Evolutionary conservation across 2,888 invertebrate genomes (phyloP).

Genomic region (Leptinotarsa juncta): DNA sequence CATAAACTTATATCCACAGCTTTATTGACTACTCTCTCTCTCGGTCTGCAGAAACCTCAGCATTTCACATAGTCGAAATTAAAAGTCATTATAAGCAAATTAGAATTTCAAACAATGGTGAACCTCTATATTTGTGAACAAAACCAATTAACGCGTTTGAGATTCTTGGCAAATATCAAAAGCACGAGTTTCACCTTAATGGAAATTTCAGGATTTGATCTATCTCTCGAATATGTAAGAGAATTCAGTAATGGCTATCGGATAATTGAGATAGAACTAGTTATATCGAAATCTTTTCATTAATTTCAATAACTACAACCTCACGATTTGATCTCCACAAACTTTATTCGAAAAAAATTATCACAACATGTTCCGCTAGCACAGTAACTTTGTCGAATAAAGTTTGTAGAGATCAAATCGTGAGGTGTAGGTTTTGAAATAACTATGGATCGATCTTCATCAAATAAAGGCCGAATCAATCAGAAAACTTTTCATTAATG

Average conservation of each 20-base stretch:
- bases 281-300: too few relatives aligned
- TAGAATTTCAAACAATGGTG: not conserved
- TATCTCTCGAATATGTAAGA: not conserved
- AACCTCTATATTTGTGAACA: constrained; percentile 3
- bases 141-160: constrained; percentile 4
- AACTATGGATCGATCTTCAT: too few relatives aligned
- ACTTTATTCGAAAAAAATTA: too few relatives aligned
- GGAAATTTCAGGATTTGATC: not conserved
- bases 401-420: too few relatives aligned
- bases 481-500: too few relatives aligned
- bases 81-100: not conserved
- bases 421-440: too few relatives aligned
- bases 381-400: too few relatives aligned
- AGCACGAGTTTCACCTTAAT: not conserved
- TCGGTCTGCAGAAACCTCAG: not conserved
- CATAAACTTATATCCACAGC: not conserved
- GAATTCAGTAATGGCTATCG: not conserved
- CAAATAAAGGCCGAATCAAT: too few relatives aligned
- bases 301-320: too few relatives aligned
- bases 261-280: too few relatives aligned
- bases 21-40: not conserved
- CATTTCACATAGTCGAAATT: not conserved
- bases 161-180: not conserved
- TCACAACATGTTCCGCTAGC: too few relatives aligned
- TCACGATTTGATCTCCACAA: too few relatives aligned